Evolutionary conservation across 2,888 invertebrate genomes (phyloP), one percentile per base, ranked within the genome.

Genomic region (Cylindroiulus punctatus): DNA sequence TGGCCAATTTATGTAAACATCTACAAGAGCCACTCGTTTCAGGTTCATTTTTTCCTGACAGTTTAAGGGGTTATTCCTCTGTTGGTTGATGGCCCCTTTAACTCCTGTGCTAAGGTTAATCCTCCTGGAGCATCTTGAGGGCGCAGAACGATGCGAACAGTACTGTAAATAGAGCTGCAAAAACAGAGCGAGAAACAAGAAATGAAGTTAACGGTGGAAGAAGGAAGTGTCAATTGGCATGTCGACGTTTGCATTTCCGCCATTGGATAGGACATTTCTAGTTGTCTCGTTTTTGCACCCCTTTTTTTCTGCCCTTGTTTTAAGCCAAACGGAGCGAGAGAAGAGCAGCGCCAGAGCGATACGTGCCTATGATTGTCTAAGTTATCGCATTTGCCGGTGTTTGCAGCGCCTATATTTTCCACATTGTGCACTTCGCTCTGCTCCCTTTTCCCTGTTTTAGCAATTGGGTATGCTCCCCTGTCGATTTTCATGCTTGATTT

Each of bases 401-500:
- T 44, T 76, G 26, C 30, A 30, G 22, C 76, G 26, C 76, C 30
- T 76, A 26, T 65, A 65, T 65, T 65, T 65, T 22, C 22, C 57
- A 65, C 57, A 8, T 65, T 65, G 57, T 26, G 57, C 57, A 22
- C 22, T n/a, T 65, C 57, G n/a, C 57, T 65, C 19, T 52, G 57
- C 26, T 65, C 57, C 57, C 57, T 76, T 26, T 76, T 76, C 76
- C 76, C 76, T 76, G 76, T 76, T 76, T 76, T 30, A 30, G 76
- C 76, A 76, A 76, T 76, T 42, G 44, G 40, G 44, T 83, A n/a
- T n/a, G 40, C 2, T 81, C 83, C 83, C 83, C 83, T 19, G 83
- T 83, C 83, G 83, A 83, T 83, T 83, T 76, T 83, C 83, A 83
- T 44, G 83, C 40, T 40, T 44, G 83, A 83, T 83, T 83, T 42